Percentiles rank a stretch among this genome's conserved stretches.
phyloP scores from a whole-genome alignment of 2,888 invertebrate species.

The Drosophila aldrichi region DNA sequence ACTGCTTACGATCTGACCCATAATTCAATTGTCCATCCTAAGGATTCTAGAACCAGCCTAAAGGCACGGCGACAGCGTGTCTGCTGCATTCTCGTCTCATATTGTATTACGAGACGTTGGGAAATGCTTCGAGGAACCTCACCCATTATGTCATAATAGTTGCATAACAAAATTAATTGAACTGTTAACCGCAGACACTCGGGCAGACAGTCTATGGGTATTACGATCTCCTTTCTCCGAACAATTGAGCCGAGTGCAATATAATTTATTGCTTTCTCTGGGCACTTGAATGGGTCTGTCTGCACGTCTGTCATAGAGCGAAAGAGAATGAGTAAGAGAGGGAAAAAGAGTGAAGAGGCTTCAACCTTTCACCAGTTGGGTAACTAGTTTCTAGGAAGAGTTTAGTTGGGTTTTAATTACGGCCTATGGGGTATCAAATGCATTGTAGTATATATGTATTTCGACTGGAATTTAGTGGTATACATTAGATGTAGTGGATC shows the following conservation, averaged over 20 bases:
- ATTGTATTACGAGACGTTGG: slow-evolving; percentile 52
- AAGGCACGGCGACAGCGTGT: slow-evolving; percentile 61
- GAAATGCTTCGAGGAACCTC: slow-evolving; percentile 70
- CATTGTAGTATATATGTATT: neutral
- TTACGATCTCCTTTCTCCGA: slow-evolving; percentile 67
- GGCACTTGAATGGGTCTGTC: slow-evolving; percentile 55
- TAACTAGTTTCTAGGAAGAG: slow-evolving; percentile 54
- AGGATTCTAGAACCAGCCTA: neutral
- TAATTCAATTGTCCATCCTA: neutral
- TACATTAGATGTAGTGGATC: too few species aligned
- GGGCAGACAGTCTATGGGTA: slow-evolving; percentile 33
- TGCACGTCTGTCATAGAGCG: neutral
- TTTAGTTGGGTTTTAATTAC: slow-evolving; percentile 16
- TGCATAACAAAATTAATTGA: slow-evolving; percentile 76
- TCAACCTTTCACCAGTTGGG: slow-evolving; percentile 85
- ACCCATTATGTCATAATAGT: slow-evolving; percentile 73
- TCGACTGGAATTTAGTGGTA: neutral
- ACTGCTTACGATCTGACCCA: too few species aligned
- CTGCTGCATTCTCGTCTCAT: slow-evolving; percentile 51
- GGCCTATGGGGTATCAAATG: slow-evolving; percentile 8
- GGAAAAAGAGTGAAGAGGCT: neutral
- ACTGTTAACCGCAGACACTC: slow-evolving; percentile 69
- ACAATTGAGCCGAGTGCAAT: slow-evolving; percentile 41
- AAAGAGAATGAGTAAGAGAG: neutral
- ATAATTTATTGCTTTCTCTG: slow-evolving; percentile 69